phyloP scores from a whole-genome alignment of 2,113 vertebrate genomes.

The Oreotrochilus melanogaster region DNA sequence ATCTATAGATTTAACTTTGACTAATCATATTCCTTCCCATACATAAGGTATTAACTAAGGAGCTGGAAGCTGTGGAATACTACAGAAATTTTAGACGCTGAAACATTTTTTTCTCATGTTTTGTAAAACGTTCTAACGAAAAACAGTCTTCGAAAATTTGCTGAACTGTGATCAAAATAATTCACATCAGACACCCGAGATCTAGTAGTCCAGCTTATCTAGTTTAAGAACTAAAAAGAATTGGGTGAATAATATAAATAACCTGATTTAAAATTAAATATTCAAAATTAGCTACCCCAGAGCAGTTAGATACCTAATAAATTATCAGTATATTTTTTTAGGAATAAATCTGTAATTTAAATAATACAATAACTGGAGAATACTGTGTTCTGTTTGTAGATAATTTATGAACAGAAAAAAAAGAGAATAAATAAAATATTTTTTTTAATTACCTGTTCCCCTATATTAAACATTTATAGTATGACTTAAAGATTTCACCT shows the following conservation, averaged over 20 bases:
- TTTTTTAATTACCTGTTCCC: background rate
- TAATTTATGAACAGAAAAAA: conserved; percentile 39
- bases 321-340: background rate
- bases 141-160: background rate
- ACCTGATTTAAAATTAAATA: background rate
- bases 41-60: background rate
- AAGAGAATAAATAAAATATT: conserved; percentile 10
- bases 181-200: conserved; percentile 42
- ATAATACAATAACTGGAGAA: conserved; percentile 39
- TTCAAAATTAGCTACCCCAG: conserved; percentile 17
- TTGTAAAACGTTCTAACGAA: background rate
- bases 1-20: background rate
- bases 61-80: background rate
- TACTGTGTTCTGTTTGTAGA: background rate
- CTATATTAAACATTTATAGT: conserved; percentile 19
- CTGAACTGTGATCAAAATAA: conserved; percentile 38
- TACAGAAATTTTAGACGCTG: conserved; percentile 11
- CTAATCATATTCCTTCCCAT: background rate
- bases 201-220: conserved; percentile 12
- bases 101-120: background rate
- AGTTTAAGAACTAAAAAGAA: conserved; percentile 38
- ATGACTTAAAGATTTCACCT: background rate
- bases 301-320: background rate
- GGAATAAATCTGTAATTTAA: conserved; percentile 41
- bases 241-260: conserved; percentile 9